Conservation (phyloP, 2,888 invertebrate species). For the Linhomoeus sp. region DNA sequence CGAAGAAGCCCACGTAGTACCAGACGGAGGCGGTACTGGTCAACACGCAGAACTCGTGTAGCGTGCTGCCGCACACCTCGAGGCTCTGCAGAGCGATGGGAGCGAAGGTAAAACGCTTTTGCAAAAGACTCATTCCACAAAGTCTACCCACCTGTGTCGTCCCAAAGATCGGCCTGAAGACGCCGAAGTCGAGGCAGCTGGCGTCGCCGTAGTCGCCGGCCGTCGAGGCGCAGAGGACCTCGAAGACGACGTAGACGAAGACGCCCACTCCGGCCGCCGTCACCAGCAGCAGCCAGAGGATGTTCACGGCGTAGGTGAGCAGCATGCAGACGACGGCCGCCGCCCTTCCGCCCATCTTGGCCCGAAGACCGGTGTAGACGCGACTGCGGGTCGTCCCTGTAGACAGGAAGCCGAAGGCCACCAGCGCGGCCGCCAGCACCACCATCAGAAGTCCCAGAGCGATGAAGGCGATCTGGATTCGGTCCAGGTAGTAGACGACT, state of each 20-base stretch:
- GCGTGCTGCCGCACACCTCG: constrained; percentile 19
- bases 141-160: too few relatives aligned
- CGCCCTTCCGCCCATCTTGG: constrained; percentile 51
- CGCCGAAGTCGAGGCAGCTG: constrained; percentile 17
- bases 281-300: constrained; percentile 43
- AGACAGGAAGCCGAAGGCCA: constrained; percentile 72
- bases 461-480: constrained; percentile 26
- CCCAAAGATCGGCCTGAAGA: constrained; percentile 17
- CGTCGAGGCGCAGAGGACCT: constrained; percentile 49
- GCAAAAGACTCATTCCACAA: too few relatives aligned
- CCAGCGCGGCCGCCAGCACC: constrained; percentile 67
- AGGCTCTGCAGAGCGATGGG: too few relatives aligned
- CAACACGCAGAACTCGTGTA: constrained; percentile 23
- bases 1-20: constrained; percentile 13
- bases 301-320: constrained; percentile 61
- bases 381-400: constrained; percentile 79
- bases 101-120: too few relatives aligned
- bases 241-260: constrained; percentile 63
- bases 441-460: constrained; percentile 74
- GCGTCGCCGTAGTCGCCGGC: background rate
- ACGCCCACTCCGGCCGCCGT: constrained; percentile 59
- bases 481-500: constrained; percentile 1
- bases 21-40: constrained; percentile 19
- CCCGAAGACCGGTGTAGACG: constrained; percentile 72
- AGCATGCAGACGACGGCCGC: constrained; percentile 60